Evolutionary conservation across 2,113 vertebrate genomes (phyloP).

Genomic region (Elephas maximus): DNA sequence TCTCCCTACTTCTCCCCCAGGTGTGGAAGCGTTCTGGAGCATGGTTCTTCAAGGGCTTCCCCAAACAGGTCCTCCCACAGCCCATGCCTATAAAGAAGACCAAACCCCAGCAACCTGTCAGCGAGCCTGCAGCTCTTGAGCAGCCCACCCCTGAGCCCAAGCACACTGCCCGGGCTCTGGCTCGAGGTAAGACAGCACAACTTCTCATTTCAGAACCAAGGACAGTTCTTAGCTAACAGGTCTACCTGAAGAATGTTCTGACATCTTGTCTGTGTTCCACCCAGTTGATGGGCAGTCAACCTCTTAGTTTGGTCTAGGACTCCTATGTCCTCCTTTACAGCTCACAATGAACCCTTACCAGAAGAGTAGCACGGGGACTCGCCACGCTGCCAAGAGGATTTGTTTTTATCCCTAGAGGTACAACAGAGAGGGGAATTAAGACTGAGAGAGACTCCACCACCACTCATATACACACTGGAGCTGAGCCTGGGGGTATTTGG

Average conservation of each 20-base stretch:
- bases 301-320: background rate
- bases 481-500: background rate
- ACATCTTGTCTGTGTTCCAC: rapidly evolving
- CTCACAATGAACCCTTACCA: background rate
- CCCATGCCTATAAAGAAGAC: conserved; percentile 91
- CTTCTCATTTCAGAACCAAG: background rate
- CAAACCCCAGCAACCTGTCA: conserved; percentile 77
- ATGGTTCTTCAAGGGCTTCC: conserved; percentile 97
- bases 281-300: background rate
- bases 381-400: background rate
- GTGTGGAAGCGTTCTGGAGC: conserved; percentile 97
- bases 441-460: background rate
- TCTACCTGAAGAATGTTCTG: background rate
- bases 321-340: background rate
- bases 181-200: conserved; percentile 82
- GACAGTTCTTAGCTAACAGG: background rate
- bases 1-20: conserved; percentile 79
- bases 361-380: background rate
- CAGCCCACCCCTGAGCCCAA: conserved; percentile 81
- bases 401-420: background rate
- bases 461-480: background rate
- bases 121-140: conserved; percentile 61
- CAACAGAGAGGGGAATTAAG: background rate
- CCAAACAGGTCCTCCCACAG: conserved; percentile 92
- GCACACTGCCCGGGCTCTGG: conserved; percentile 65